phyloP scores from a whole-genome alignment of 2,113 vertebrate species.

The Stomatorhinus ivindoensis region DNA sequence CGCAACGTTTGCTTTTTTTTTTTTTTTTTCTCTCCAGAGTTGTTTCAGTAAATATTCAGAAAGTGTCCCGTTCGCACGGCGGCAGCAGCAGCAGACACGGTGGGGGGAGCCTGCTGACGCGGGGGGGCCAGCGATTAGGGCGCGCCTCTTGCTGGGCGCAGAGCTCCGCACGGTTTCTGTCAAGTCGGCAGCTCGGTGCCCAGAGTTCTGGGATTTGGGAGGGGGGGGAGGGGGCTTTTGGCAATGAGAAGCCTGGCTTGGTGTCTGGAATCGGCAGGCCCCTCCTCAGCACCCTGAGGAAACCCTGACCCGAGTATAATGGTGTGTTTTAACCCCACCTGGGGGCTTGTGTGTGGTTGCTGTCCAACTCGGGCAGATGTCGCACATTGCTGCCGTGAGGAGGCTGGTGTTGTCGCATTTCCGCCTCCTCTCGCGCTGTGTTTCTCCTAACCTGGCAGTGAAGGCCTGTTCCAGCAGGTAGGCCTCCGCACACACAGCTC shows the following conservation, averaged over 20 bases:
- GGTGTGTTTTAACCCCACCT: slow-evolving; percentile 84
- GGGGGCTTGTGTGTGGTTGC: slow-evolving; percentile 78
- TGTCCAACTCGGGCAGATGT: slow-evolving; percentile 81
- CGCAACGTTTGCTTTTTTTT: not conserved
- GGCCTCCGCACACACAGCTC: not conserved
- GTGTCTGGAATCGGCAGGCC: slow-evolving; percentile 41
- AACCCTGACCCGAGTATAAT: slow-evolving; percentile 76
- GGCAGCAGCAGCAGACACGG: not conserved
- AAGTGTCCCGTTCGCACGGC: too few relatives aligned
- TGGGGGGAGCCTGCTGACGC: slow-evolving; percentile 22
- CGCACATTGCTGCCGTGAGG: slow-evolving; percentile 82
- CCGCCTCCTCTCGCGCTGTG: not conserved
- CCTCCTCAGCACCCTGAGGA: slow-evolving; percentile 66
- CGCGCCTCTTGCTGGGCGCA: not conserved
- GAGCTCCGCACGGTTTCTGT: slow-evolving; percentile 29
- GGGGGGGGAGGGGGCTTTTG: slow-evolving; percentile 45
- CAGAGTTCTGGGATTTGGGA: slow-evolving; percentile 25
- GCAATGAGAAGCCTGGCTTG: slow-evolving; percentile 62
- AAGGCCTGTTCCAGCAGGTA: not conserved
- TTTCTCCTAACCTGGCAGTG: not conserved
- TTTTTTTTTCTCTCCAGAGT: not conserved
- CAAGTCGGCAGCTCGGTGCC: slow-evolving; percentile 31
- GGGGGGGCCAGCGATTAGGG: slow-evolving; percentile 4
- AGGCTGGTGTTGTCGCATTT: slow-evolving; percentile 35
- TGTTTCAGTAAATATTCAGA: not conserved